Base-by-base conservation (phyloP, 2,113 vertebrate species). In the Passer montanus region DNA sequence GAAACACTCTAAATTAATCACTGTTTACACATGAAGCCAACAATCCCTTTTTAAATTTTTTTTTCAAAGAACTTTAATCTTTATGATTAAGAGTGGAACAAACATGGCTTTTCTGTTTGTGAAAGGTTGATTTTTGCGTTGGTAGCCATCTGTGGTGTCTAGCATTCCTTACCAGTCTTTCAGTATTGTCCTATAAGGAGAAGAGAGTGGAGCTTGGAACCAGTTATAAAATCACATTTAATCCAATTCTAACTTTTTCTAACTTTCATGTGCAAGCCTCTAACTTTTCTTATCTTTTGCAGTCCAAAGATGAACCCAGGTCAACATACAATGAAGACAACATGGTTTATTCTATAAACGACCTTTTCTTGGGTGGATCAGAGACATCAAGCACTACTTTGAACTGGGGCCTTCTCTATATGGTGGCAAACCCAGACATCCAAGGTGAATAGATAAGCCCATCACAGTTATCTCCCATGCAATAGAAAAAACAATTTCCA, bases 291-390 rank as follows among this genome's bases (percentile, higher is more conserved):
- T 74, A 21, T 37, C 6, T 39, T 87, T 83, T 93, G 21, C 95
- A 98, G 98, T 92, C 91, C n/a, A 77, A 41, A 83, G 89, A 90
- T 6, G 80, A 96, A 19, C 80, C 95, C 10, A 69, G 76, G 20
- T 95, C 97, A 20, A 96, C 96, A 6, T 98, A 98, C 85, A 92
- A 90, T 13, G 98, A 98, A 75, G 96, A 98, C 15, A 98, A 98
- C 78, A 92, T 98, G 97, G 35, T 97, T 69, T 76, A 97, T 74
- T 96, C 96, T 41, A 93, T 98, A 62, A 92, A 91, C 2, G 97
- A 98, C 74, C 97, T 98, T 63, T 98, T 98, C 89, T 69, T 98
- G 70, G 98, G 98, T 44, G 98, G 98, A 73, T 98, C 97, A 2
- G 97, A 98, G 79, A 98, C 98, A 33, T 98, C 92, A 2, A 87